Conservation (phyloP, 2,797 vertebrate species). For the Alca torda region DNA sequence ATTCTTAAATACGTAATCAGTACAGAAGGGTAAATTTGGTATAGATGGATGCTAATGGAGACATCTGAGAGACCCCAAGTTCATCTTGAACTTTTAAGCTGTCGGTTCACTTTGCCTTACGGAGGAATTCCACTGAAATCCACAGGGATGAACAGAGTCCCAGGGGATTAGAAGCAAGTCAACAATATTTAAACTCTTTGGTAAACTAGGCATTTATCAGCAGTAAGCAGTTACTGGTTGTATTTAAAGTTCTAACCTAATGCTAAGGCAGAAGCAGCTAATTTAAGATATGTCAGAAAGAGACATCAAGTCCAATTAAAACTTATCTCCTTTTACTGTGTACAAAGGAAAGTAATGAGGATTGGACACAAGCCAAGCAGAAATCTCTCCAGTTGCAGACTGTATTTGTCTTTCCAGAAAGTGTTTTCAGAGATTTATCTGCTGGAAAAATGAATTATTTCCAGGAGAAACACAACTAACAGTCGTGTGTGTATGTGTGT, state of each 20-base stretch:
- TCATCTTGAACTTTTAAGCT: constrained; percentile 22
- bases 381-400: background rate
- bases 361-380: constrained; percentile 19
- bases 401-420: constrained; percentile 36
- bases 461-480: background rate
- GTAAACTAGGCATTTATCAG: constrained; percentile 51
- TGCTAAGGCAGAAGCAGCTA: constrained; percentile 21
- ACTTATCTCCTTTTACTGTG: constrained; percentile 3
- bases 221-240: constrained; percentile 30
- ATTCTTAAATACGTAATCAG: background rate
- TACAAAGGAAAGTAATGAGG: constrained; percentile 5
- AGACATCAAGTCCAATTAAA: constrained; percentile 43
- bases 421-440: constrained; percentile 37
- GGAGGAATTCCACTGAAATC: constrained; percentile 45
- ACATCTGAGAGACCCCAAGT: constrained; percentile 11
- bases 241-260: constrained; percentile 28
- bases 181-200: constrained; percentile 48
- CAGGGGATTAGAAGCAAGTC: constrained; percentile 35
- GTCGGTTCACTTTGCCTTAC: background rate
- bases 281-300: constrained; percentile 31
- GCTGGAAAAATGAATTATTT: constrained; percentile 54
- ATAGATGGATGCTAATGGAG: background rate
- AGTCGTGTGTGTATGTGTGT: background rate
- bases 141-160: background rate
- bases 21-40: background rate